Conservation (phyloP, 2,888 invertebrate species). For the Drosophila multiciliata region DNA sequence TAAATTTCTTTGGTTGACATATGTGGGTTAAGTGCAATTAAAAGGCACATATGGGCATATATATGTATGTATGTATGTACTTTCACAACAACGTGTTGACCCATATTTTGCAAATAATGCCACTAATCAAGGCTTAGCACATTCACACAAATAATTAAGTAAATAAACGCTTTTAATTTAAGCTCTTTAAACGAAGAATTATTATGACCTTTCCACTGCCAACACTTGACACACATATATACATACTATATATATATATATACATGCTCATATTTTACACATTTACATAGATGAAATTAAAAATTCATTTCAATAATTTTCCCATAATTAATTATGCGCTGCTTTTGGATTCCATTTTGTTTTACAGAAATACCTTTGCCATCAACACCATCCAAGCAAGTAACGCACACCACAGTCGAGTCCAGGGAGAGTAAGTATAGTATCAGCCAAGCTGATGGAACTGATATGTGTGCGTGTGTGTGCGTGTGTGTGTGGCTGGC, state of each 20-base stretch:
- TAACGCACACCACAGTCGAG: constrained; percentile 84
- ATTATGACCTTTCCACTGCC: constrained; percentile 43
- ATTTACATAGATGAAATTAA: constrained; percentile 52
- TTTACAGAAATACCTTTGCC: constrained; percentile 94
- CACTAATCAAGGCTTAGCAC: constrained; percentile 26
- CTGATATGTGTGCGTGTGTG: constrained; percentile 24
- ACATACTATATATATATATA: not conserved
- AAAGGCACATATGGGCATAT: not conserved
- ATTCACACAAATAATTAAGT: not conserved
- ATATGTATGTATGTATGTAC: not conserved
- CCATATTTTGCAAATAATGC: constrained; percentile 44
- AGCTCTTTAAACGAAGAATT: constrained; percentile 25
- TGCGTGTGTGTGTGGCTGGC: not conserved
- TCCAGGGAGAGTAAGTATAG: constrained; percentile 85
- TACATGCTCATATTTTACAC: constrained; percentile 3
- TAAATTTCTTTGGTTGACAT: not conserved
- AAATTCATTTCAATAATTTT: constrained; percentile 60
- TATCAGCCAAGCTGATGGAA: constrained; percentile 52
- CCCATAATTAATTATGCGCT: constrained; percentile 75
- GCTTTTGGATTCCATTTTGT: constrained; percentile 62
- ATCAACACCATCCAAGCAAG: constrained; percentile 92
- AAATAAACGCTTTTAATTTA: constrained; percentile 17
- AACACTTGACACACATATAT: constrained; percentile 52
- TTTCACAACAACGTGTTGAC: constrained; percentile 25
- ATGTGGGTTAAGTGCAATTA: constrained; percentile 15